Evolutionary conservation across 2,113 vertebrate species (phyloP), one percentile per base, ranked within the genome.

Genomic region (Siphamia tubifer): DNA sequence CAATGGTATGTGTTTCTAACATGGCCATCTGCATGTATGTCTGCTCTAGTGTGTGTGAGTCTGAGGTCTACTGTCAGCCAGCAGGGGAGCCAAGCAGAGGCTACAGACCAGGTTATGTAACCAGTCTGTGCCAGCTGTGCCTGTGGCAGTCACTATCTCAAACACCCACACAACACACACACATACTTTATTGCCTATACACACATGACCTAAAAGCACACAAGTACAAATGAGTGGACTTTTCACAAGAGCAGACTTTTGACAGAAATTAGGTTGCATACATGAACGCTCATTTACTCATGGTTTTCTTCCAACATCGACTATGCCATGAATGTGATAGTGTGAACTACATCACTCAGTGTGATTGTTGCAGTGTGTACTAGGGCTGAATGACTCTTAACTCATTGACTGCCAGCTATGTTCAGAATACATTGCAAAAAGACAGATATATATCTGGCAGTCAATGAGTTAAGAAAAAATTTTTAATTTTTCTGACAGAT

Each of bases 61-160:
- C 54, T 74, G 76, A 79, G 45, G 73, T 82, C 68, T 79, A 73
- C 81, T 81, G 79, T 79, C 81, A 85, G 71, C 76, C 76, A 73
- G 70, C 64, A 68, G 80, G 58, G 64, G 65, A 82, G 76, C 68
- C 56, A 78, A 75, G 70, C 71, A 73, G 81, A 84, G 74, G 74
- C 82, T 66, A 63, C 78, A 87, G 77, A 86, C 71, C 72, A 81
- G 54, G 68, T 91, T 90, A 89, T 84, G 69, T 85, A 90, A 89
- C 72, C 49, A 79, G 80, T 87, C 86, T 87, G 77, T 86, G 79
- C 81, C 78, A 86, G 86, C 81, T 89, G 84, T 7, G 82, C 84
- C 81, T 79, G 58, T 87, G 81, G 87, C 79, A 77, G 62, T 53
- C 76, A 55, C 49, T 62, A 69, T 78, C 64, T 79, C 69, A 62